phyloP scores from a whole-genome alignment of 1,140 invertebrate species.

The Tetraneura akinire region DNA sequence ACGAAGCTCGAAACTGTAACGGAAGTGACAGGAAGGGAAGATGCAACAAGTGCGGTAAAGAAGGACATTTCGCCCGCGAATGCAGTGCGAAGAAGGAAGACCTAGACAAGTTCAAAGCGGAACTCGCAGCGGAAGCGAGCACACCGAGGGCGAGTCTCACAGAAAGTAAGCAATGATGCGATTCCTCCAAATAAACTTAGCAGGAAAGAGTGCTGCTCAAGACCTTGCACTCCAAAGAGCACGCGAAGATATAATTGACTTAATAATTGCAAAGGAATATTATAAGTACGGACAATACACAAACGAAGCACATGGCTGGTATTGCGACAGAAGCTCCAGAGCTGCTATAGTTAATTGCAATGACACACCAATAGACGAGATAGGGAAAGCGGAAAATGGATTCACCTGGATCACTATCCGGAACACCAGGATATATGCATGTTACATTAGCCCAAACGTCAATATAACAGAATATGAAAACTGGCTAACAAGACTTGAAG shows the following conservation, averaged over 20 bases:
- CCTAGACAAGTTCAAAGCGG: too few species aligned
- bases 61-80: too few species aligned
- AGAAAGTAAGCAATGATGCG: neutral
- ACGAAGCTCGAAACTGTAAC: too few species aligned
- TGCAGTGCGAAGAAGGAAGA: too few species aligned
- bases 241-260: neutral
- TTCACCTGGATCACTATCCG: neutral
- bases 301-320: neutral
- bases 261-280: neutral
- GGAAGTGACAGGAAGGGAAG: too few species aligned
- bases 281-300: neutral
- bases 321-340: neutral
- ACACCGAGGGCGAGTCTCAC: too few species aligned
- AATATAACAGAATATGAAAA: neutral
- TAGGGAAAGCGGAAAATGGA: neutral
- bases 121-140: too few species aligned
- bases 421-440: neutral
- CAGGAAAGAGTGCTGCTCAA: neutral
- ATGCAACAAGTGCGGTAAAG: too few species aligned
- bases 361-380: neutral
- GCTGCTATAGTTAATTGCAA: neutral
- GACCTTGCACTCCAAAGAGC: neutral
- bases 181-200: constrained; percentile 37
- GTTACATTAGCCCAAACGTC: neutral
- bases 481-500: neutral